These are phyloP conservation scores for Brachionus rotundiformis DNA, from an alignment of 1,140 invertebrate genomes.

Conservation along the genomic window DNA sequence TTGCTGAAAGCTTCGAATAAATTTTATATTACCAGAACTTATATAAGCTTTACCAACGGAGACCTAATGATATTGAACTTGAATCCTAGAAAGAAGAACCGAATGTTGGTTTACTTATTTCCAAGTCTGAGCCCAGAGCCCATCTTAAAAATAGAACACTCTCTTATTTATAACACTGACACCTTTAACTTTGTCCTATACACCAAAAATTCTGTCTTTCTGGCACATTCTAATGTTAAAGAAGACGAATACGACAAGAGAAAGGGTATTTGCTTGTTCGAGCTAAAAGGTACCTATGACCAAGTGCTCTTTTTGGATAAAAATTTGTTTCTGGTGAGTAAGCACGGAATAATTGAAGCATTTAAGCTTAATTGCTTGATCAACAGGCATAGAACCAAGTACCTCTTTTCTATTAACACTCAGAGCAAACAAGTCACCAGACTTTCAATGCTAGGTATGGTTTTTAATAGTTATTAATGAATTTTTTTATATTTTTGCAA, in stretches of 20 bases:
- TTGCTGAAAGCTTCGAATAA: neutral
- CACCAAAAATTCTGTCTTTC: neutral
- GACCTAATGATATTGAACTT: slow-evolving; percentile 13
- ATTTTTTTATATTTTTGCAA: neutral
- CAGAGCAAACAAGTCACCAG: neutral
- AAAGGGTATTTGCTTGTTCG: slow-evolving; percentile 27
- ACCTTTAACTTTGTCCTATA: neutral
- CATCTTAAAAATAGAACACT: neutral
- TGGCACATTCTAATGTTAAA: slow-evolving; percentile 2
- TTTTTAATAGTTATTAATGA: neutral
- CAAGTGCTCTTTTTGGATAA: neutral
- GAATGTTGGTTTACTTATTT: neutral
- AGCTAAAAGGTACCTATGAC: neutral
- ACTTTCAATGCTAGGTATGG: neutral
- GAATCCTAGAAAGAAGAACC: neutral
- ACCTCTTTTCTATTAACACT: slow-evolving; percentile 17
- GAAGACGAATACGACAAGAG: neutral
- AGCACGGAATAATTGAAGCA: neutral
- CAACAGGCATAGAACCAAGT: slow-evolving; percentile 23
- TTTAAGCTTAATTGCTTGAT: slow-evolving; percentile 17
- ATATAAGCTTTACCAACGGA: neutral
- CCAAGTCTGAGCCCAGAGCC: neutral
- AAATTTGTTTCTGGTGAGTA: neutral
- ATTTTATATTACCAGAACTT: neutral
- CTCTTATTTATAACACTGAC: neutral